Base-by-base conservation (phyloP, 2,113 vertebrate species). In the Saimiri boliviensis region DNA sequence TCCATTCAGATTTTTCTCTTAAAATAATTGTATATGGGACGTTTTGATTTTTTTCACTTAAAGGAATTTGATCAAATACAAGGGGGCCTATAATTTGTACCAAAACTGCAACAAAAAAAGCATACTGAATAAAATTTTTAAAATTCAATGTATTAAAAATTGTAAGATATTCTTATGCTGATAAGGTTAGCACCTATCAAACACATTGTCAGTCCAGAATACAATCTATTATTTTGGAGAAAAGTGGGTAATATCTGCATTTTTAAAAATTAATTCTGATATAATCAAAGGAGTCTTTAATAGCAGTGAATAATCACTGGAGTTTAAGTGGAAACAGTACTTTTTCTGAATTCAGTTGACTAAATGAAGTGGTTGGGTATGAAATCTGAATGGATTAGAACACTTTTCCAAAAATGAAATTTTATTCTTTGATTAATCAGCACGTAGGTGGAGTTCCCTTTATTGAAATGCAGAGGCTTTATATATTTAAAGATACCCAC, bases 391-490 rank as follows among this genome's bases (percentile, higher is more conserved):
- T 91, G 94, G 89, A 97, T 97, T 95, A 97, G 95, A 98, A 93
- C 87, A 97, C 96, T 98, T 98, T 98, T 91, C 93, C 91, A 89
- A 94, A 98, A 98, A 97, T 89, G 73, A 98, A 98, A 98, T 98
- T 98, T 96, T 14, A 81, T 92, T 98, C 89, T 98, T 98, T 98
- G 93, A 98, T 98, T 98, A 98, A 98, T 98, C 98, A 98, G 96
- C 93, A 97, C 86, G 74, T 97, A 98, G 94, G 97, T 98, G 89
- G 94, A 93, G 97, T 98, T 98, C 91, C 73, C 86, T 96, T 97
- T 98, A 97, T 81, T 98, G 94, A 98, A 98, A 97, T 97, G 77
- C 37, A 97, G 94, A 96, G 66, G 93, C 86, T 98, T 98, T 97
- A 32, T 95, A 90, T 97, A 90, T 97, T 97, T 95, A 97, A 98